Percentiles rank a stretch among this genome's conserved stretches.
phyloP scores from a whole-genome alignment of 2,113 vertebrate genomes.

The Polypterus senegalus region DNA sequence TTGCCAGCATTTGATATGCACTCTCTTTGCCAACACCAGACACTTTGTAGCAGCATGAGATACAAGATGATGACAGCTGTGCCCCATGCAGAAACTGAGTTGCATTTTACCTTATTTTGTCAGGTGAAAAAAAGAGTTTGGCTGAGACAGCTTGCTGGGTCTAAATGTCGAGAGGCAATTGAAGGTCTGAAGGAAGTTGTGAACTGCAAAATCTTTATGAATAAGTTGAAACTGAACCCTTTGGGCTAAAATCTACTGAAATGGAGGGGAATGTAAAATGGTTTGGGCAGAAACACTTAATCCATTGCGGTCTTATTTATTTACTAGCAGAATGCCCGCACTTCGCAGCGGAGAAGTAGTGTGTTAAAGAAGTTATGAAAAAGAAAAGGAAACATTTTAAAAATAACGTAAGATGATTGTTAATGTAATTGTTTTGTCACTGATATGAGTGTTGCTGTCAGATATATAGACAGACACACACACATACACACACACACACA shows the following conservation, averaged over 20 bases:
- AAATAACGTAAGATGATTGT: no score
- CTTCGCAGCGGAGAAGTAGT: no score
- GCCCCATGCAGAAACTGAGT: conserved; percentile 1
- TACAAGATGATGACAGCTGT: conserved; percentile 7
- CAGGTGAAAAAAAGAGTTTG: background rate
- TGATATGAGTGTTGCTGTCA: no score
- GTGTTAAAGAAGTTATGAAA: no score
- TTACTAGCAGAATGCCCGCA: no score
- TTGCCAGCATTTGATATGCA: background rate
- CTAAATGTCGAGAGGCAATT: conserved; percentile 2
- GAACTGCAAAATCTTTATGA: conserved; percentile 4
- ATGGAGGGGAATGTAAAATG: background rate
- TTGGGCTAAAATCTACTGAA: background rate
- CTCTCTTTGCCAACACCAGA: conserved; percentile 9
- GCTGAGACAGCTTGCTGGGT: background rate
- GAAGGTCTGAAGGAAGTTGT: background rate
- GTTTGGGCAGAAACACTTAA: background rate
- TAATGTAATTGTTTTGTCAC: no score
- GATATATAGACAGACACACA: no score
- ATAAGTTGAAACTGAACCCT: background rate
- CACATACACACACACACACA: no score
- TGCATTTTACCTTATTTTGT: conserved; percentile 3
- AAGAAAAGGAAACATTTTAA: no score
- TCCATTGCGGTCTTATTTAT: no score
- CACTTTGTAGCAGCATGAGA: conserved; percentile 6